Evolutionary conservation across 2,888 invertebrate genomes (phyloP).

Genomic region (Leuctra nigra): DNA sequence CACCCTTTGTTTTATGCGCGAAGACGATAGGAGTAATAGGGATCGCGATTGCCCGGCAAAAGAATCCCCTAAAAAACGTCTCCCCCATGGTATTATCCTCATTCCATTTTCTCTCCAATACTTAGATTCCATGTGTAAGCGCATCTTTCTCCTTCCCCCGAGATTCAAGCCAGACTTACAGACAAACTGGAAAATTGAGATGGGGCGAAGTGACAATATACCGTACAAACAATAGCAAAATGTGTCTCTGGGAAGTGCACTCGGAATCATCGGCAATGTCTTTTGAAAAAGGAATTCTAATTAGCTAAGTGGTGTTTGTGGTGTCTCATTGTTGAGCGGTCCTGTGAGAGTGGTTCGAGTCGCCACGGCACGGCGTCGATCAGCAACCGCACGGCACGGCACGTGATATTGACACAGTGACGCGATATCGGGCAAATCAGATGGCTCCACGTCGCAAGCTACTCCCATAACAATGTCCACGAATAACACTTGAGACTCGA

Average conservation of each 20-base stretch:
- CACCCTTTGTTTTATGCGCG: slow-evolving; percentile 24
- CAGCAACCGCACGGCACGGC: neutral
- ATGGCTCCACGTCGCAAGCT: neutral
- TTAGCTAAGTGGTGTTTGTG: slow-evolving; percentile 12
- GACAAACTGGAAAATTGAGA: slow-evolving; percentile 23
- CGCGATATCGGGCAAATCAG: neutral
- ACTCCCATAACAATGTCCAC: slow-evolving; percentile 5
- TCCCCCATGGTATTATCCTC: slow-evolving; percentile 2
- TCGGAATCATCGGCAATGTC: neutral
- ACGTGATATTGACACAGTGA: slow-evolving; percentile 1
- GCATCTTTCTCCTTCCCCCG: slow-evolving; percentile 9
- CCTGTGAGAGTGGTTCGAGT: too few species aligned
- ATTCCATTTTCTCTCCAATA: slow-evolving; percentile 8
- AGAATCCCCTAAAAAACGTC: slow-evolving; percentile 18
- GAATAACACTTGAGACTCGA: neutral
- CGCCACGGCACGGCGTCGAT: neutral
- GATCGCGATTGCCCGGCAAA: slow-evolving; percentile 23
- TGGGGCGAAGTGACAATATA: slow-evolving; percentile 16
- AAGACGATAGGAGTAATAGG: slow-evolving; percentile 20
- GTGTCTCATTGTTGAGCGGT: too few species aligned
- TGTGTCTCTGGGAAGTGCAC: neutral
- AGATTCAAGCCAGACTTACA: slow-evolving; percentile 23
- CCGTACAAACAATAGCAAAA: slow-evolving; percentile 13
- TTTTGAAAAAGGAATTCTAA: slow-evolving; percentile 13
- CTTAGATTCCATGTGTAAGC: slow-evolving; percentile 3